Base-by-base conservation (phyloP, 2,888 invertebrate species). In the Sturmia bella region DNA sequence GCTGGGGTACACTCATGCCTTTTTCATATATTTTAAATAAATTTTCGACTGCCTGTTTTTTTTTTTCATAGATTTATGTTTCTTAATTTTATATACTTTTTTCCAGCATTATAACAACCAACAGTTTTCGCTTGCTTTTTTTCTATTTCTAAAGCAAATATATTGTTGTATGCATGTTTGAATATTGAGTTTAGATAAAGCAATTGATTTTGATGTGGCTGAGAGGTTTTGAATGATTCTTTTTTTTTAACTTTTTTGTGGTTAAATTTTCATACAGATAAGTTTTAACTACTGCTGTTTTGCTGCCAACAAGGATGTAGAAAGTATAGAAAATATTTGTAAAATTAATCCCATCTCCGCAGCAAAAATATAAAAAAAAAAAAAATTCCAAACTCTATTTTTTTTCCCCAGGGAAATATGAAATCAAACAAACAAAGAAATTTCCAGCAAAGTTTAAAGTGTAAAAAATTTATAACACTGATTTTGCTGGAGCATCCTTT, bases 151-250 rank as follows among this genome's bases (percentile, higher is more conserved):
- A n/a, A n/a, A n/a, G n/a, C n/a, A 11, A 41, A 52, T 2, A 24
- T 21, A 15, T 19, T 15, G 13, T n/a, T 24, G 37, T 43, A 48
- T 15, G n/a, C 1, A 41, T 27, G 50, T 19, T 32, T 32, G n/a
- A 52, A 17, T 21, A 43, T 61, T 27, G 63, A 48, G 37, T 39
- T 39, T 24, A 61, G 76, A 69, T 69, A 69, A 45, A 61, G 54
- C 59, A 69, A 76, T 70, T 70, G 77, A 70, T 57, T 77, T 70
- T 70, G 37, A 77, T 77, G 56, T 56, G 77, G 56, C 41, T 76
- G 66, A 77, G 37, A 45, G 68, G 56, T 48, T 70, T 77, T 77
- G 27, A 63, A 70, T 56, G 56, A 41, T 69, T 15, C 27, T 39
- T 50, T 66, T 41, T 13, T 11, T 50, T 11, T 24, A 2, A 15